Percentiles rank a stretch among this genome's conserved stretches.
Evolutionary conservation across 2,113 vertebrate species (phyloP).

Genomic region (Rhinolophus ferrumequinum): DNA sequence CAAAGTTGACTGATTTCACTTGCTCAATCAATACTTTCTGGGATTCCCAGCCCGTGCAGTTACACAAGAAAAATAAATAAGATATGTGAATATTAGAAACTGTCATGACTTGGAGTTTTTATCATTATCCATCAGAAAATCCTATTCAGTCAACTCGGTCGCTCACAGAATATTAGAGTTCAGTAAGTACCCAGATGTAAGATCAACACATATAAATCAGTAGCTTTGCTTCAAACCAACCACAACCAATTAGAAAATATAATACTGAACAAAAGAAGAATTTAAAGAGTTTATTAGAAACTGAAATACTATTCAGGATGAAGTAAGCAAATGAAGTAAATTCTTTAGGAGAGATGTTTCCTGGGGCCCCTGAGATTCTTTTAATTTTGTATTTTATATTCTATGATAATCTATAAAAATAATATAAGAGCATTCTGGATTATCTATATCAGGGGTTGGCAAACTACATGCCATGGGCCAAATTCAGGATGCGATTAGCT

Average conservation of each 20-base stretch:
- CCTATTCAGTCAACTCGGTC: background rate
- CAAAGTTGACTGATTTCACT: background rate
- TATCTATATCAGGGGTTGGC: background rate
- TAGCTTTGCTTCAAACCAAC: background rate
- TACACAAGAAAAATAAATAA: slow-evolving; percentile 54
- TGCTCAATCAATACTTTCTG: background rate
- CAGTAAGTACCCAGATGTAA: slow-evolving; percentile 20
- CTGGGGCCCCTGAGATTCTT: background rate
- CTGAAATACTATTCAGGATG: slow-evolving; percentile 10
- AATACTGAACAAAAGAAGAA: background rate
- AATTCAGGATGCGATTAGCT: background rate
- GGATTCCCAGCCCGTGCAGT: slow-evolving; percentile 8
- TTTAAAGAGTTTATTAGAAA: slow-evolving; percentile 14
- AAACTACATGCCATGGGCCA: background rate
- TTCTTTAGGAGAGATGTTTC: background rate
- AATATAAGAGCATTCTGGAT: background rate
- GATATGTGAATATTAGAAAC: slow-evolving; percentile 30
- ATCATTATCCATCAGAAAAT: slow-evolving; percentile 25
- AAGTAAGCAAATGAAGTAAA: slow-evolving; percentile 6
- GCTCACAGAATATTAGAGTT: slow-evolving; percentile 15
- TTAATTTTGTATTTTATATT: slow-evolving; percentile 33
- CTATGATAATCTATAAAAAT: background rate
- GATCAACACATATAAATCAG: background rate
- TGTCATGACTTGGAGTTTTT: background rate
- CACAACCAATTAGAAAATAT: slow-evolving; percentile 35